These are phyloP conservation scores for Lysandra bellargus DNA, from an alignment of 2,888 invertebrate species.

Conservation along the genomic window DNA sequence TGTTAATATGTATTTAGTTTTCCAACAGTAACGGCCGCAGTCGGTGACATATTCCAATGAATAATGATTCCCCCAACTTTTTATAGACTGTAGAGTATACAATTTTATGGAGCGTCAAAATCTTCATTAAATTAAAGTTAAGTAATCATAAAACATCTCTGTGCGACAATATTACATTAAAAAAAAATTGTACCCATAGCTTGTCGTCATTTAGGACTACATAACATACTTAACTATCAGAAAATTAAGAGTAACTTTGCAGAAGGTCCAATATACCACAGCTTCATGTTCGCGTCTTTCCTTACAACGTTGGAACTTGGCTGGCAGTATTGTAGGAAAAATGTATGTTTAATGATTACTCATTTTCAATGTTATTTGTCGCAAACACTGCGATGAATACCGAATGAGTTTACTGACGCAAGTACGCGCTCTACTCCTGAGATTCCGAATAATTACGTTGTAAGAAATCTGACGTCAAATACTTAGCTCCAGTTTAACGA, in stretches of 20 bases:
- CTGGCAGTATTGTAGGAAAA: neutral
- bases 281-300: neutral
- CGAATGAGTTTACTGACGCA: constrained; percentile 1
- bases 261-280: neutral
- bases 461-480: neutral
- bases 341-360: neutral
- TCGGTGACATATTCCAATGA: too few relatives aligned
- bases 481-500: neutral
- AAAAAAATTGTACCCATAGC: too few relatives aligned
- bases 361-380: constrained; percentile 3
- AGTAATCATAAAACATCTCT: too few relatives aligned
- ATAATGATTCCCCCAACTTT: too few relatives aligned
- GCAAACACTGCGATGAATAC: constrained; percentile 5
- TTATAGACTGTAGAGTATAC: too few relatives aligned
- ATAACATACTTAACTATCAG: too few relatives aligned
- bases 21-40: too few relatives aligned
- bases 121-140: too few relatives aligned
- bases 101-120: too few relatives aligned
- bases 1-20: too few relatives aligned
- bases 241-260: neutral
- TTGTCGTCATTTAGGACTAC: too few relatives aligned
- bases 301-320: neutral
- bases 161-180: too few relatives aligned
- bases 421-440: neutral
- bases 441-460: neutral